Evolutionary conservation across 2,888 invertebrate species (phyloP).

Genomic region (Chorisops tibialis): DNA sequence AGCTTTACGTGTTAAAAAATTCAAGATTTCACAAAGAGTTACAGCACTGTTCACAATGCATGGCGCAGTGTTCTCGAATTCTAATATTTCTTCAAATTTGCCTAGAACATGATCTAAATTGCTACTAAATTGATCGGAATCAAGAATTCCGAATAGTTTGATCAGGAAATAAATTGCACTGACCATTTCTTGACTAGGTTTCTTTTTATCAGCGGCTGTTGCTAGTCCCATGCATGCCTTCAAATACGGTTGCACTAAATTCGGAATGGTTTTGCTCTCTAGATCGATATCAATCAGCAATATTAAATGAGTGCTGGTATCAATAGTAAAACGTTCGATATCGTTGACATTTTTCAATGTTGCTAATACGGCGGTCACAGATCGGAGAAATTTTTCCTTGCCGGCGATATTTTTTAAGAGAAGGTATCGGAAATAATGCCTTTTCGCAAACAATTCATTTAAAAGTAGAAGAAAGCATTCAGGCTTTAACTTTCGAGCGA

Average conservation of each 20-base stretch:
- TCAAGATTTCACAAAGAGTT: slow-evolving; percentile 2
- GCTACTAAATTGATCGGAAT: not conserved
- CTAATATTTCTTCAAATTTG: slow-evolving; percentile 7
- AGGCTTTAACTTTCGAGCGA: not conserved
- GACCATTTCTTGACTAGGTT: not conserved
- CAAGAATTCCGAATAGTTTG: not conserved
- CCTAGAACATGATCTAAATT: slow-evolving; percentile 1
- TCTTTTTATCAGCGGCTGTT: not conserved
- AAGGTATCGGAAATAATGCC: not conserved
- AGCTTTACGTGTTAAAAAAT: not conserved
- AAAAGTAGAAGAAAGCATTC: not conserved
- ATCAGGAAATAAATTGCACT: not conserved
- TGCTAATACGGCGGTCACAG: not conserved
- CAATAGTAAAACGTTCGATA: not conserved
- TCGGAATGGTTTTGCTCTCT: not conserved
- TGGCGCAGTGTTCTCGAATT: not conserved
- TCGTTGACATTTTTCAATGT: not conserved
- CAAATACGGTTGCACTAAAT: not conserved
- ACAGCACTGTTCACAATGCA: not conserved
- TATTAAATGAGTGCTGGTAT: not conserved
- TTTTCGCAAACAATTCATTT: slow-evolving; percentile 15
- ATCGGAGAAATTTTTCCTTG: not conserved
- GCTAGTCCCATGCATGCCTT: not conserved
- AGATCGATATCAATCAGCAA: not conserved
- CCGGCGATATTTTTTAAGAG: slow-evolving; percentile 8